A percentile compares a stretch with the other conserved stretches of the same genome.
phyloP scores from a whole-genome alignment of 2,888 invertebrate species.

The Callimorpha dominula region DNA sequence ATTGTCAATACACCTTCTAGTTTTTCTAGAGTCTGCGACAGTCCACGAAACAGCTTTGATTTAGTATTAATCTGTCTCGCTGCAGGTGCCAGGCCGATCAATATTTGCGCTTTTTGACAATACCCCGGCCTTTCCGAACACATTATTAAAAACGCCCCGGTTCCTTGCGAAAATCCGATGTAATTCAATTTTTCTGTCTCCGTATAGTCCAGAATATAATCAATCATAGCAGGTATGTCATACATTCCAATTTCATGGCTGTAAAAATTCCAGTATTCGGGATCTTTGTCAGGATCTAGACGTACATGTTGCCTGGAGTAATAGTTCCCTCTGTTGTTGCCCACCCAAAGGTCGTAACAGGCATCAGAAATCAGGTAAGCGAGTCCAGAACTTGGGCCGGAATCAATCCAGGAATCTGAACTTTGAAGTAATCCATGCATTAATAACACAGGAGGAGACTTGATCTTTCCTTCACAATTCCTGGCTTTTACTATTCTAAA shows the following conservation, averaged over 20 bases:
- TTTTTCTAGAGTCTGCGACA: constrained; percentile 41
- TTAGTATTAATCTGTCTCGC: constrained; percentile 77
- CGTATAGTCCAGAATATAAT: constrained; percentile 67
- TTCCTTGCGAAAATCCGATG: constrained; percentile 54
- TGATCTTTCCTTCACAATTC: constrained; percentile 51
- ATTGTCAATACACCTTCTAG: constrained; percentile 51
- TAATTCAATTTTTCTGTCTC: constrained; percentile 62
- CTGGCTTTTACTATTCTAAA: constrained; percentile 62
- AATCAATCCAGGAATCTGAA: constrained; percentile 70
- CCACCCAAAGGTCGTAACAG: constrained; percentile 59
- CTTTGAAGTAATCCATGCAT: constrained; percentile 75
- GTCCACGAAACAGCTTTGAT: constrained; percentile 76
- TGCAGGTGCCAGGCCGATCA: constrained; percentile 89
- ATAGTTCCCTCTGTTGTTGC: constrained; percentile 67
- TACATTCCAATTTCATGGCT: constrained; percentile 84
- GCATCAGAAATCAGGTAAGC: constrained; percentile 58
- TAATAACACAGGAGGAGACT: constrained; percentile 65
- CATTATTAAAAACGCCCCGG: constrained; percentile 84
- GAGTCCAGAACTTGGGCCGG: constrained; percentile 64
- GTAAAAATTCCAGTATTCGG: constrained; percentile 58
- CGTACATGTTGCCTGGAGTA: constrained; percentile 83
- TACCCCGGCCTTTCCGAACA: constrained; percentile 88
- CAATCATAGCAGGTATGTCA: constrained; percentile 90
- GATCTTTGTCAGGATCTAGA: constrained; percentile 65
- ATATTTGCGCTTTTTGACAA: constrained; percentile 87